phyloP scores from a whole-genome alignment of 1,140 invertebrate species.

The Himalopsyche phryganea region DNA sequence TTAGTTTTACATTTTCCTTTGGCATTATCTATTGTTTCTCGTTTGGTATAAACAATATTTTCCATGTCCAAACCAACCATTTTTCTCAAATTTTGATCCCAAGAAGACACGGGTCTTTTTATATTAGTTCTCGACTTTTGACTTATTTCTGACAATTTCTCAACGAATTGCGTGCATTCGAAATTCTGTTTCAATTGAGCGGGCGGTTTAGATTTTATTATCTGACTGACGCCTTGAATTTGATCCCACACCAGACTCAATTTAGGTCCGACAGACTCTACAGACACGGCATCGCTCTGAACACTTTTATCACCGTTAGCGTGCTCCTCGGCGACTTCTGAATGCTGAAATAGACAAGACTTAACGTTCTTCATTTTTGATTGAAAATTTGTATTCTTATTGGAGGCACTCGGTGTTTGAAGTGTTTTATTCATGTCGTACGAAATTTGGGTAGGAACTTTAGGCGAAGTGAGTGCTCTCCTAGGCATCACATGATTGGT shows the following conservation, averaged over 20 bases:
- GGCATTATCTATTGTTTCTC: constrained; percentile 5
- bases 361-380: constrained; percentile 12
- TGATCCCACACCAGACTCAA: constrained; percentile 17
- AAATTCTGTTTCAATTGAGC: too few species aligned
- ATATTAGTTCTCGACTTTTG: too few species aligned
- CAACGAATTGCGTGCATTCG: too few species aligned
- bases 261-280: background rate
- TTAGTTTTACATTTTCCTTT: constrained; percentile 13
- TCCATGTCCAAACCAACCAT: background rate
- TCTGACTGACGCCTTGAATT: constrained; percentile 17
- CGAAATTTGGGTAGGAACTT: constrained; percentile 4
- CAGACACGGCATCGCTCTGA: background rate
- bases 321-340: background rate
- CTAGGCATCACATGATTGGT: background rate
- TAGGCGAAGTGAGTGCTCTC: constrained; percentile 22
- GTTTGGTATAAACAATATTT: background rate
- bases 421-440: too few species aligned
- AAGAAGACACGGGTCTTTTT: too few species aligned
- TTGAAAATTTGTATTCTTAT: constrained; percentile 1
- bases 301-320: background rate
- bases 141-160: too few species aligned
- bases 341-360: constrained; percentile 15
- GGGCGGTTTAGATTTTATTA: background rate
- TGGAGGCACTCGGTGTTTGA: background rate
- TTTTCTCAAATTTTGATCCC: background rate